Conservation (phyloP, 2,888 invertebrate species). For the Parascotia fuliginaria region DNA sequence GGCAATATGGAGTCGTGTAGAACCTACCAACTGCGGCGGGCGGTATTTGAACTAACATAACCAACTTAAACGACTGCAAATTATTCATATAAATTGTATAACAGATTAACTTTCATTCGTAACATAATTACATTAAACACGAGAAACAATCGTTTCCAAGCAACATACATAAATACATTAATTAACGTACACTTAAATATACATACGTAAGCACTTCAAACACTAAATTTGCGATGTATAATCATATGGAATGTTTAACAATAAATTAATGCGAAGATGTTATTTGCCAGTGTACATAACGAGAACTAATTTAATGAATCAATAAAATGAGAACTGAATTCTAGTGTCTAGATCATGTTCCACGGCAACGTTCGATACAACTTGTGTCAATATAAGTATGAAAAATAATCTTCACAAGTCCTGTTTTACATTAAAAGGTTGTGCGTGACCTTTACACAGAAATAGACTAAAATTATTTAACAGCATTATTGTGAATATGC, state of each 20-base stretch:
- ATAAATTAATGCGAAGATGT: constrained; percentile 37
- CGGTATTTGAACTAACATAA: constrained; percentile 12
- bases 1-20: constrained; percentile 33
- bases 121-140: constrained; percentile 14
- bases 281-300: constrained; percentile 52
- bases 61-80: constrained; percentile 15
- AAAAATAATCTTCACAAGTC: too few relatives aligned
- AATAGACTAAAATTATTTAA: too few relatives aligned
- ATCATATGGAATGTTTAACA: constrained; percentile 64
- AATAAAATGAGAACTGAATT: background rate
- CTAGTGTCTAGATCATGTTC: background rate
- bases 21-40: constrained; percentile 6
- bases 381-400: background rate
- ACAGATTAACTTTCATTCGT: constrained; percentile 18
- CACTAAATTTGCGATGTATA: constrained; percentile 33
- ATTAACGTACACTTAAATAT: constrained; percentile 37
- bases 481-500: constrained; percentile 13
- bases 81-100: constrained; percentile 18
- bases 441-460: constrained; percentile 23
- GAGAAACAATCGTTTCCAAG: constrained; percentile 12
- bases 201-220: constrained; percentile 9
- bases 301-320: background rate
- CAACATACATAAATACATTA: constrained; percentile 19
- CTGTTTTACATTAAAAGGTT: too few relatives aligned
- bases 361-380: background rate